Evolutionary conservation across 2,797 vertebrate species (phyloP), one percentile per base, ranked within the genome.

Genomic region (Ataeniobius toweri): DNA sequence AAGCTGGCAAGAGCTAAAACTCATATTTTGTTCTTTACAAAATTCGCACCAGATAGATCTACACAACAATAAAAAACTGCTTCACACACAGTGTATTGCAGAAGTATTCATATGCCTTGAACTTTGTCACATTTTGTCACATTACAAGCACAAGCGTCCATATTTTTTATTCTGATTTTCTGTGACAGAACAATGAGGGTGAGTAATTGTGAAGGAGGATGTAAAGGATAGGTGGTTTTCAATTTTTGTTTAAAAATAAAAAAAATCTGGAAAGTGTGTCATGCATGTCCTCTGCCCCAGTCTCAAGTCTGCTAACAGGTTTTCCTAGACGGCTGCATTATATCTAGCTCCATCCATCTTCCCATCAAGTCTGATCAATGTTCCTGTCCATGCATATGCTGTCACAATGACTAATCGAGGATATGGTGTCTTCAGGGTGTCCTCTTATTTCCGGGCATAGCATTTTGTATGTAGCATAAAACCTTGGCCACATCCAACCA

Each of bases 21-120:
- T 90, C 76, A 80, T 63, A 58, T 59, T 87, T 92, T 78, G 82
- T 78, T 89, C 85, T 89, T 85, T 86, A 91, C 82, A 91, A 91
- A 90, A 86, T 87, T 73, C 86, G 89, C 82, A 86, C 83, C 86
- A 90, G 87, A 94, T 84, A 88, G 63, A 90, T 94, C 94, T 95
- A 95, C 92, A 93, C 86, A 92, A 94, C 87, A 82, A 72, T 46
- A 59, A 74, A 46, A 74, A 74, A 82, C 77, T 90, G 90, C 91
- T 95, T 94, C 95, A 96, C 88, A 92, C 89, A 92, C 65, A 44
- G 39, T 44, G 22, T 44, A 8, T 68, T 44, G 12, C 67, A 48
- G 41, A 69, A 26, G 41, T 26, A 69, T 48, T 48, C 13, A 26
- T 1, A 14, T 41, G 6, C 67, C 14, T 46, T 69, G 41, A 48